Evolutionary conservation across 2,113 vertebrate species (phyloP).

Genomic region (Takifugu flavidus): DNA sequence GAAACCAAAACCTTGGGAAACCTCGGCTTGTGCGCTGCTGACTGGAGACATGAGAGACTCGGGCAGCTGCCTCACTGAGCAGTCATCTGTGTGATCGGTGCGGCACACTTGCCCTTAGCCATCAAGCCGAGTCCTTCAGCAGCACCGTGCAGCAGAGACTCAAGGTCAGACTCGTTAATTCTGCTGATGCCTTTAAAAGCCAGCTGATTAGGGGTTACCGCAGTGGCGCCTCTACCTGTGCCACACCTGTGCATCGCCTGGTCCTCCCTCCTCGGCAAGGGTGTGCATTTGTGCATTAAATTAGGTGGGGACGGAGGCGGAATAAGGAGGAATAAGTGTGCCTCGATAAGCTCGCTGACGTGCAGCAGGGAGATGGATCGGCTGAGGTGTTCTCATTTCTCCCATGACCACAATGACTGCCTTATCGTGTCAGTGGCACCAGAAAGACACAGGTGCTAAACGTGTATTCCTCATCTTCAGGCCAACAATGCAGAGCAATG

Average conservation of each 20-base stretch:
- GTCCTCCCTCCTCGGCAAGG: conserved; percentile 40
- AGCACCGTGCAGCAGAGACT: conserved; percentile 50
- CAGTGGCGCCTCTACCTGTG: conserved; percentile 17
- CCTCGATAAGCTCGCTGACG: conserved; percentile 36
- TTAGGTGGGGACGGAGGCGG: conserved; percentile 42
- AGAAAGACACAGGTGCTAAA: conserved; percentile 38
- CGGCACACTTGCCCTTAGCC: conserved; percentile 40
- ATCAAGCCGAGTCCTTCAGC: conserved; percentile 53
- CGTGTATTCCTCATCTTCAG: conserved; percentile 1
- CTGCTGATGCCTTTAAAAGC: conserved; percentile 63
- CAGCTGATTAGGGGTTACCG: conserved; percentile 32
- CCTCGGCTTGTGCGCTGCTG: conserved; percentile 23
- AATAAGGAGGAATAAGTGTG: conserved; percentile 3
- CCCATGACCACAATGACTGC: conserved; percentile 57
- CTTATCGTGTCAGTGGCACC: conserved; percentile 59
- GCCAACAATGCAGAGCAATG: neutral
- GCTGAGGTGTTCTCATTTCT: conserved; percentile 62
- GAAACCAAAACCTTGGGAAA: too few species aligned
- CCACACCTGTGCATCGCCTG: conserved; percentile 23
- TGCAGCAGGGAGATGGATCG: conserved; percentile 48
- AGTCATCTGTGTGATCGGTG: conserved; percentile 28
- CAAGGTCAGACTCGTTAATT: conserved; percentile 65
- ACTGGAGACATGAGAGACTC: conserved; percentile 39
- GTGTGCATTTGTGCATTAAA: conserved; percentile 68
- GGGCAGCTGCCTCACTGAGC: conserved; percentile 52